Evolutionary conservation across 2,888 invertebrate species (phyloP), one percentile per base, ranked within the genome.

Genomic region (Macrosiphum euphorbiae): DNA sequence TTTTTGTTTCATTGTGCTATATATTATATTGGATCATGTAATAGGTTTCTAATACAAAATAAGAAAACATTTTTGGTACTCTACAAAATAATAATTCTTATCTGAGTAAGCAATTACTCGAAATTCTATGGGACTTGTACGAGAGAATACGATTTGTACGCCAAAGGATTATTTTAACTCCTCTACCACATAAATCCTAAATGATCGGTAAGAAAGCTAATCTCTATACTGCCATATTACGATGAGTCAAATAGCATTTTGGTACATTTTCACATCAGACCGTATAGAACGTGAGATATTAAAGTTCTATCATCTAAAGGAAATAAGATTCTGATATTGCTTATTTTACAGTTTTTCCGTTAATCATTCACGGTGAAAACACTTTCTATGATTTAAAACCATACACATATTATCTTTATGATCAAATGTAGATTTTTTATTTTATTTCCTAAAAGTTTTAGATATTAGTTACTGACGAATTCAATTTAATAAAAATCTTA

Each of bases 121-220:
- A 86, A 91, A 86, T 86, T 86, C 58, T 58, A 86, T 26, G 35
- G 28, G 78, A 35, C 78, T 41, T 13, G 52, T 20, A 16, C 52
- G 78, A 52, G 50, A 28, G 52, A 90, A 84, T 90, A 78, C 50
- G 50, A 52, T 84, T 52, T 35, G 50, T 90, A 50, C 91, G 85
- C 44, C 91, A 55, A 85, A 85, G 85, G 91, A 91, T 85, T 85
- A 91, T 78, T 50, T 78, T 41, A 8, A 20, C 61, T 35, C 26
- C 78, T 90, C 50, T n/a, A 16, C 44, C 55, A 28, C 50, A 55
- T 28, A 85, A 91, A 91, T 47, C 91, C n/a, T 55, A 91, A 85
- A 91, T 35, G 55, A 91, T 91, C 55, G 55, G 91, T 85, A 91
- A 11, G 91, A 85, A 85, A 91, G 41, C 28, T 85, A 91, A 91